Evolutionary conservation across 1,140 invertebrate genomes (phyloP).

Genomic region (Diachasmimorpha longicaudata): DNA sequence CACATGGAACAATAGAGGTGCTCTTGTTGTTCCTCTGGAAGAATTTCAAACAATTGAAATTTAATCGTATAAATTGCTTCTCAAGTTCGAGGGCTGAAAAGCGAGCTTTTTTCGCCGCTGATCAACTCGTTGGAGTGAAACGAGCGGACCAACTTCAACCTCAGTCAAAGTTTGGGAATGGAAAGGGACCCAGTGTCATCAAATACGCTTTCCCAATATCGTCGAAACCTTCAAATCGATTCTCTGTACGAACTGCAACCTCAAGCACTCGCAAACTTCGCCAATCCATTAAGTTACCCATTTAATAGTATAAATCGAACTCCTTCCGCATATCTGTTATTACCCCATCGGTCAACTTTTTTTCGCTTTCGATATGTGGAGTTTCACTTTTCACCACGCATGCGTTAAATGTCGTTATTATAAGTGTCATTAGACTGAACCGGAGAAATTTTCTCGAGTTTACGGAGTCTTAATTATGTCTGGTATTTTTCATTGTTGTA

Average conservation of each 20-base stretch:
- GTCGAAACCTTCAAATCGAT: no score
- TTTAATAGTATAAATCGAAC: neutral
- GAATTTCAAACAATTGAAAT: neutral
- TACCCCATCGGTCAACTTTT: neutral
- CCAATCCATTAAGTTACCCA: no score
- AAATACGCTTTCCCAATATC: no score
- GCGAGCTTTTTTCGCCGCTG: no score
- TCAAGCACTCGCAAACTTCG: no score
- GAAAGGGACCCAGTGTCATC: no score
- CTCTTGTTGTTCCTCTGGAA: constrained; percentile 69
- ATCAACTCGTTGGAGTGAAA: no score
- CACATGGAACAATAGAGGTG: constrained; percentile 75
- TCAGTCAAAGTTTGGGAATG: no score
- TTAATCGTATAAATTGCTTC: no score
- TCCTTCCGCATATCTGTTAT: neutral
- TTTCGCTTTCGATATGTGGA: neutral
- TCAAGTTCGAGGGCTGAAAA: no score
- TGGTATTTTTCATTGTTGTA: neutral
- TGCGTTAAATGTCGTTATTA: neutral
- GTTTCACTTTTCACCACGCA: neutral
- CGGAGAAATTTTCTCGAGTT: neutral
- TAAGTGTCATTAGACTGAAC: neutral
- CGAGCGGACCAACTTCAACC: no score
- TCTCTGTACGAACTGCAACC: no score
- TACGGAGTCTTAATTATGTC: neutral